Evolutionary conservation across 2,888 invertebrate species (phyloP).

Genomic region (Drosophila demipolita): DNA sequence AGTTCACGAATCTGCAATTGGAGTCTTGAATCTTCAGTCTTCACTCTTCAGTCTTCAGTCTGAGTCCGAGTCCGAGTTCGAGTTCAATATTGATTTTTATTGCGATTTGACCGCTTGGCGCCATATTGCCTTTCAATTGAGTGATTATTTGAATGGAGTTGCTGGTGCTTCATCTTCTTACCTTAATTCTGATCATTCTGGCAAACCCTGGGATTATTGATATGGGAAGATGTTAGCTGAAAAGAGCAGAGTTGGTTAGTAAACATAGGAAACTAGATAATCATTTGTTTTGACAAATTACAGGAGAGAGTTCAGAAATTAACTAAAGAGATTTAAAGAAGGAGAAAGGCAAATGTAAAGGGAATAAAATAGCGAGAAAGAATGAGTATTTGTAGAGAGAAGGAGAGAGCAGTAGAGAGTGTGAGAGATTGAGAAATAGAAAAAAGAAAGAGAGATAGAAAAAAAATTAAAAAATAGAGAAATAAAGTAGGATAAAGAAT

Average conservation of each 20-base stretch:
- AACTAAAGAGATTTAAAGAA: background rate
- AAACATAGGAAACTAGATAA: slow-evolving; percentile 2
- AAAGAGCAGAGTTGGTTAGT: background rate
- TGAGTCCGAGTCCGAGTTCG: slow-evolving; percentile 30
- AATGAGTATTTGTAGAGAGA: background rate
- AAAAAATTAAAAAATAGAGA: background rate
- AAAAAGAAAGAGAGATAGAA: background rate
- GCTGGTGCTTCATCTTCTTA: slow-evolving; percentile 2
- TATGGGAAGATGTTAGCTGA: slow-evolving; percentile 58
- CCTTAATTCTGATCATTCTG: slow-evolving; percentile 19
- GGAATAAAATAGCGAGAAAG: background rate
- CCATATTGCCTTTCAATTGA: slow-evolving; percentile 80
- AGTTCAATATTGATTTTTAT: slow-evolving; percentile 79
- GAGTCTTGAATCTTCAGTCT: slow-evolving; percentile 2
- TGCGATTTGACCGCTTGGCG: slow-evolving; percentile 83
- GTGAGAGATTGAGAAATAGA: background rate
- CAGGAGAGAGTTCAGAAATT: slow-evolving; percentile 1
- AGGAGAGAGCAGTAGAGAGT: too few species aligned
- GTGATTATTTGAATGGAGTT: slow-evolving; percentile 60
- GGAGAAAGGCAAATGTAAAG: background rate
- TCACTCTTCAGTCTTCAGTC: background rate
- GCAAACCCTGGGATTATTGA: slow-evolving; percentile 47
- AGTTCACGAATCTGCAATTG: slow-evolving; percentile 65
- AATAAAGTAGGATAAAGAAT: background rate
- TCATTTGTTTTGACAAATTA: slow-evolving; percentile 28